Percentiles rank a stretch among this genome's conserved stretches.
Conservation (phyloP, 2,113 vertebrate species). For the Oncorhynchus mykiss region DNA sequence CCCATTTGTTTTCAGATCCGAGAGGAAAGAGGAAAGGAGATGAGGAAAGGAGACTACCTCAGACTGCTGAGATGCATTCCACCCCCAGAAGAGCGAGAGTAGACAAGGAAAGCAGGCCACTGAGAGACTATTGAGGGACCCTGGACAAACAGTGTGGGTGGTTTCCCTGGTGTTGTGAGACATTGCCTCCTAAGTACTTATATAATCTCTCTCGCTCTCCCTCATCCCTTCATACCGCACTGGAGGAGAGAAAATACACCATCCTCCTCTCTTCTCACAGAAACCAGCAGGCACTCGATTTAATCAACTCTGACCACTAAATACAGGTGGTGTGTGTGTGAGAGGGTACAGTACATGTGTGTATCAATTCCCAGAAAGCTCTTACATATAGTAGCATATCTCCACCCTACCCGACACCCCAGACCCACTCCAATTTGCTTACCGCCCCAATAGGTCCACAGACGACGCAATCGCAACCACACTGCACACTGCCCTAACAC, state of each 20-base stretch:
- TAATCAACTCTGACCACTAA: background rate
- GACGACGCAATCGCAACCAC: no score
- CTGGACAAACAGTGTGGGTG: conserved; percentile 53
- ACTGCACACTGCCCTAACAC: no score
- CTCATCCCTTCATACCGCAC: conserved; percentile 59
- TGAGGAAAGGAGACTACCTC: background rate
- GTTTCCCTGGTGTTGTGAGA: conserved; percentile 59
- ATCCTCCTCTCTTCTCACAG: background rate
- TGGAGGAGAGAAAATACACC: conserved; percentile 47
- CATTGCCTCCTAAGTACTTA: conserved; percentile 78
- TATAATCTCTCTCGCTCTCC: conserved; percentile 59
- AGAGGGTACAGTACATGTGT: no score
- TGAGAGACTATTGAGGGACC: background rate
- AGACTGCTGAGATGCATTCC: background rate
- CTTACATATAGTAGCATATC: no score
- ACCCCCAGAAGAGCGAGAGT: background rate
- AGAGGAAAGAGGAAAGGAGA: background rate
- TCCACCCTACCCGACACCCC: no score
- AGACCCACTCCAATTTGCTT: no score
- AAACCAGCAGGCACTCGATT: background rate
- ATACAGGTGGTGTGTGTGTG: background rate
- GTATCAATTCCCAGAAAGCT: no score
- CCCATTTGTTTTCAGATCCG: background rate
- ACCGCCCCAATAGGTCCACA: no score
- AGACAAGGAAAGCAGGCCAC: background rate